A percentile compares a stretch with the other conserved stretches of the same genome.
phyloP scores from a whole-genome alignment of 2,113 vertebrate species.

The Grus americana region DNA sequence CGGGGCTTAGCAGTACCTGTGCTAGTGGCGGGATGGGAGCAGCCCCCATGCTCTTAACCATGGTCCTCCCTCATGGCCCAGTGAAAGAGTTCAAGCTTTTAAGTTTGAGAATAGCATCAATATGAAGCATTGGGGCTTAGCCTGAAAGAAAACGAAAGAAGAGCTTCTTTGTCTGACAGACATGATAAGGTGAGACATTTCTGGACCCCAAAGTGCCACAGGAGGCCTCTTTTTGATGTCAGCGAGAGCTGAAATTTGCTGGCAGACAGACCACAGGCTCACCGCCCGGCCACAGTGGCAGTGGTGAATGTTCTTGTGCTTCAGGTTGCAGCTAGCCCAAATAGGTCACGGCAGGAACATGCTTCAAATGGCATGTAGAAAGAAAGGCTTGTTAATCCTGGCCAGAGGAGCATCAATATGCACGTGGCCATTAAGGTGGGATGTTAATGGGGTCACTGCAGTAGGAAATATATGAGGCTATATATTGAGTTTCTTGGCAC shows the following conservation, averaged over 20 bases:
- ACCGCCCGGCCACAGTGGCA: accelerated
- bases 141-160: neutral
- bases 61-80: neutral
- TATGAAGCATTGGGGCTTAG: neutral
- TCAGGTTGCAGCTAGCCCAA: neutral
- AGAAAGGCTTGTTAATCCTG: neutral
- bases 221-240: neutral
- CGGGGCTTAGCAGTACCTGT: neutral
- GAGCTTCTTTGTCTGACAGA: neutral
- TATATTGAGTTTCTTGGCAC: neutral
- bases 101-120: neutral
- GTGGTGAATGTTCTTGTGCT: neutral
- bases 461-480: neutral
- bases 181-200: neutral
- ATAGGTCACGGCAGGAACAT: neutral
- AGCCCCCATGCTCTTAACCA: neutral
- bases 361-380: neutral
- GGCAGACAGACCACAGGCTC: neutral
- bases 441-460: neutral
- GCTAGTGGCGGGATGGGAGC: neutral
- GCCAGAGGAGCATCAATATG: neutral
- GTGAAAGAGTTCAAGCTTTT: neutral
- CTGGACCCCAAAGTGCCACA: neutral
- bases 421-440: neutral
- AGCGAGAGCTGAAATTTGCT: neutral